These are phyloP conservation scores for Tragelaphus strepsiceros DNA, from an alignment of 2,113 vertebrate species.

Conservation along the genomic window DNA sequence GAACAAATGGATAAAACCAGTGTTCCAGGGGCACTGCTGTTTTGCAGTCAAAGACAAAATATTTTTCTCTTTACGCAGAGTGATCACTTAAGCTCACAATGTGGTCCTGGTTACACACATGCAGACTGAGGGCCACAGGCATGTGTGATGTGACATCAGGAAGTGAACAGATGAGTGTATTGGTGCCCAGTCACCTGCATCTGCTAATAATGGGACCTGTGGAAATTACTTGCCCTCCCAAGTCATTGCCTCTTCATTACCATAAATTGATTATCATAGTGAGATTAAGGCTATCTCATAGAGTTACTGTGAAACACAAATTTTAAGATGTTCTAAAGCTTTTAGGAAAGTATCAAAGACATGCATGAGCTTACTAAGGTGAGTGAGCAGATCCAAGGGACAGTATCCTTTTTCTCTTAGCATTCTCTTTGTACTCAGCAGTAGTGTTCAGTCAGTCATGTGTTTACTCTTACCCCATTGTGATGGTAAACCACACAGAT, in stretches of 20 bases:
- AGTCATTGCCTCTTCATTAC: background rate
- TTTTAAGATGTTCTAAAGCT: background rate
- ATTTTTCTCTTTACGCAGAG: background rate
- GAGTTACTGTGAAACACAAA: background rate
- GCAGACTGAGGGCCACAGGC: fast-evolving
- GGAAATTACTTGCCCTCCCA: background rate
- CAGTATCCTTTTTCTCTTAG: too few species aligned
- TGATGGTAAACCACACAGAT: too few species aligned
- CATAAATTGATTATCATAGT: background rate
- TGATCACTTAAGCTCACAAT: fast-evolving
- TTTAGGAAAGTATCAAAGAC: background rate
- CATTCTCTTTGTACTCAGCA: too few species aligned
- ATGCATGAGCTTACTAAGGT: too few species aligned
- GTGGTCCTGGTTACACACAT: fast-evolving
- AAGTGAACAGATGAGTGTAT: too few species aligned
- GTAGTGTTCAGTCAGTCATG: too few species aligned
- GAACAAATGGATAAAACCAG: background rate
- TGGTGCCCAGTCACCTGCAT: too few species aligned
- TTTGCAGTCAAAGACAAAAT: background rate
- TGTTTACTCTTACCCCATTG: too few species aligned
- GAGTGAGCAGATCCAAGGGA: too few species aligned
- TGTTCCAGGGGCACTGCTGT: background rate
- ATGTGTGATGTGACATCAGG: too few species aligned
- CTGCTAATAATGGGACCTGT: too few species aligned
- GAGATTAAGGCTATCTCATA: background rate